phyloP scores from a whole-genome alignment of 2,797 vertebrate species.

The Hippopotamyrus pictus region DNA sequence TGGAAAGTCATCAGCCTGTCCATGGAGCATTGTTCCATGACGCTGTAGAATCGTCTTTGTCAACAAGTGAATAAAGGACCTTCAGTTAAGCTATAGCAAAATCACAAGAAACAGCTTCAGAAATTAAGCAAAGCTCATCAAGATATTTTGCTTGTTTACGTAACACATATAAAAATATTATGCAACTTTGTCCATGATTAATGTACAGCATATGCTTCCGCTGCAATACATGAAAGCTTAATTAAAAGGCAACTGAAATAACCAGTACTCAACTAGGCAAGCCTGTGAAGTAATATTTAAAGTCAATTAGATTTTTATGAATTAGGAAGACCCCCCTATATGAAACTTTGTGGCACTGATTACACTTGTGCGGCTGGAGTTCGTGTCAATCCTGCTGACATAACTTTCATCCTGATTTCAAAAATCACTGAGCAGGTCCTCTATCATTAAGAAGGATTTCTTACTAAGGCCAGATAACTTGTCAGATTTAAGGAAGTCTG shows the following conservation, averaged over 20 bases:
- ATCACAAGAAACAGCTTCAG: background rate
- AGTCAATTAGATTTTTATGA: background rate
- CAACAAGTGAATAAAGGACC: background rate
- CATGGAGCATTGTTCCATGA: background rate
- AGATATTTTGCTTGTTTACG: background rate
- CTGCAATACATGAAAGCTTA: background rate
- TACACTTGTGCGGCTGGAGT: background rate
- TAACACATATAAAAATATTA: background rate
- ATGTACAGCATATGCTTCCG: background rate
- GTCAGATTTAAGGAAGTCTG: background rate
- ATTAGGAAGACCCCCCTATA: background rate
- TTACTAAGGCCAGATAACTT: background rate
- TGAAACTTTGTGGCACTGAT: background rate
- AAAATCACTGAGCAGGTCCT: background rate
- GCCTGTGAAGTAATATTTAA: background rate
- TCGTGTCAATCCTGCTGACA: background rate
- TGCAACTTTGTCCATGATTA: background rate
- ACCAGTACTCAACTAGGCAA: background rate
- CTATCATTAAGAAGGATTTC: background rate
- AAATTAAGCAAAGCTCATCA: background rate
- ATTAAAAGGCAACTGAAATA: background rate
- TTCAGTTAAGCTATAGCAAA: background rate
- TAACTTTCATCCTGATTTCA: background rate
- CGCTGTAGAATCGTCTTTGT: background rate
- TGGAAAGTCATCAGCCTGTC: background rate